Base-by-base conservation (phyloP, 2,888 invertebrate species). In the Eudemis profundana region DNA sequence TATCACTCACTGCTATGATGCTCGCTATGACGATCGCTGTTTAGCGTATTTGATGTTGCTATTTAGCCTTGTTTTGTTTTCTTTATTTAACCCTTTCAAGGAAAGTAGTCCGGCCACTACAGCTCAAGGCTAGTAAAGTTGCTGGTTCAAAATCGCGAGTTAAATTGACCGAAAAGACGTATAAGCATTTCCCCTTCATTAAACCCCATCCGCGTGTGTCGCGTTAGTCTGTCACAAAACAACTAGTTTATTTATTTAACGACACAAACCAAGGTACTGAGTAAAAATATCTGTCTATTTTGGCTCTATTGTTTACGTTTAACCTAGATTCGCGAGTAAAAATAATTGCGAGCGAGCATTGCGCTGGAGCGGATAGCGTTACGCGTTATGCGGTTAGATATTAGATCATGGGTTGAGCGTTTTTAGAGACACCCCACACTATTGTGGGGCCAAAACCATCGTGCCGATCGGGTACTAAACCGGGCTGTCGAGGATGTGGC, bases 311-410 rank as follows among this genome's bases (percentile, higher is more conserved):
- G 79, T 81, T 77, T 75, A 67, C 72, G 71, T 72, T 72, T 82
- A 85, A 86, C 85, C 86, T 81, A 85, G 70, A 81, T 82, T 76
- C 70, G 73, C 68, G 70, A 70, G 74, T 76, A 78, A 78, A 78
- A 65, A 51, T 79, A 78, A 81, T 79, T 78, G 75, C 73, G 74
- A 72, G 65, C 67, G 69, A 8, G 8, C 75, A 75, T 69, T 75
- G 71, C 78, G 82, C 73, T 77, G 78, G 74, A 80, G 72, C 72
- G 75, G 70, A 81, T 86, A 77, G 72, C 79, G 79, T 87, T 85
- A 85, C 81, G 79, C 81, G 77, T 70, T 78, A 33, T 33, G 33
- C 23, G 23, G 78, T 84, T 84, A 82, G 83, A 83, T 83, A 23
- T 23, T 79, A 83, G 82, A 80, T 77, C 76, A 69, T 73, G 33